Conservation (phyloP, 2,113 vertebrate species). For the Semicossyphus pulcher region DNA sequence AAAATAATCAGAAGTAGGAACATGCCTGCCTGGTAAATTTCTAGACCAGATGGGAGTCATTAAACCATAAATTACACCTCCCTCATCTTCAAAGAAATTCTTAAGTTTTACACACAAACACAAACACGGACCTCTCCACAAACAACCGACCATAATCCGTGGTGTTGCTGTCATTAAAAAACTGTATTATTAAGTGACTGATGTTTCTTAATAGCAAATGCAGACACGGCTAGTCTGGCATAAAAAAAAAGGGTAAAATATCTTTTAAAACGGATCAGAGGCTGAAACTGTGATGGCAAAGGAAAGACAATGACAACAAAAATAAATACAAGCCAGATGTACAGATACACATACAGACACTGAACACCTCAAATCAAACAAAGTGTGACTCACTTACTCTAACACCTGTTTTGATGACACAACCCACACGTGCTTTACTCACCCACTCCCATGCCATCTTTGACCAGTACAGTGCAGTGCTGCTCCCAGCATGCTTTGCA, state of each 20-base stretch:
- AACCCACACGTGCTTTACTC: constrained; percentile 70
- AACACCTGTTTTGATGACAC: constrained; percentile 42
- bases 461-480: constrained; percentile 97
- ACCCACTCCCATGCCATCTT: constrained; percentile 97
- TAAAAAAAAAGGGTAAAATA: background rate
- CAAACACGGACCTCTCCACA: too few relatives aligned
- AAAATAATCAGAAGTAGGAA: constrained; percentile 1
- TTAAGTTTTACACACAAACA: constrained; percentile 14
- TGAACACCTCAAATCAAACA: constrained; percentile 23
- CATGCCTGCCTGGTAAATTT: constrained; percentile 21
- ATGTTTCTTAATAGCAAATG: background rate
- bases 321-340: background rate
- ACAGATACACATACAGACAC: constrained; percentile 20
- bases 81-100: background rate
- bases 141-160: too few relatives aligned
- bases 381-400: constrained; percentile 36
- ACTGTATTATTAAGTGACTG: background rate
- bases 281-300: background rate
- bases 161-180: too few relatives aligned
- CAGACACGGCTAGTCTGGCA: constrained; percentile 6
- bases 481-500: constrained; percentile 99
- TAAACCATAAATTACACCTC: constrained; percentile 14
- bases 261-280: background rate
- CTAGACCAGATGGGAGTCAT: constrained; percentile 30
- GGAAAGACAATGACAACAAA: constrained; percentile 2